Percentiles rank a stretch among this genome's conserved stretches.
Conservation (phyloP, 2,113 vertebrate genomes). For the Tenrec ecaudatus region DNA sequence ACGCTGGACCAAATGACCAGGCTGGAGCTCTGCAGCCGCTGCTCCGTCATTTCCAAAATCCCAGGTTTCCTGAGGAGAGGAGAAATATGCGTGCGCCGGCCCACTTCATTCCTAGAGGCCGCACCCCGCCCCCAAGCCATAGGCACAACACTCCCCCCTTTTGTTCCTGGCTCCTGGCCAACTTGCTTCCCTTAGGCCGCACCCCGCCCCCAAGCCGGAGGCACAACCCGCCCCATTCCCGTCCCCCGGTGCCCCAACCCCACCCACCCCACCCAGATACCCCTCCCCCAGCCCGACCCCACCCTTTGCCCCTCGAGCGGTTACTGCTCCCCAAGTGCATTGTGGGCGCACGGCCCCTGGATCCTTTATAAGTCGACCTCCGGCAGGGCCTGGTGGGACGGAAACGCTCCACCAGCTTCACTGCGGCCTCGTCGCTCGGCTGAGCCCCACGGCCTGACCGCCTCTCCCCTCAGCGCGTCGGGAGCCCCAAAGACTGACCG, state of each 20-base stretch:
- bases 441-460: too few species aligned
- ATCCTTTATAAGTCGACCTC: too few species aligned
- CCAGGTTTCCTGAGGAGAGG: conserved; percentile 67
- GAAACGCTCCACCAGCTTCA: too few species aligned
- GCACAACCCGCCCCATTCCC: conserved; percentile 87
- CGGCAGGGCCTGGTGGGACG: too few species aligned
- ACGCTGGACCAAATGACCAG: conserved; percentile 54
- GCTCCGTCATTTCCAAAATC: conserved; percentile 62
- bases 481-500: too few species aligned
- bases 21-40: conserved; percentile 57
- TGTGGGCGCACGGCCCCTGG: conserved; percentile 95
- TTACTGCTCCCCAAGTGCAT: conserved; percentile 92
- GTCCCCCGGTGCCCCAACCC: conserved; percentile 74
- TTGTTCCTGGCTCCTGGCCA: conserved; percentile 58
- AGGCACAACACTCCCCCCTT: conserved; percentile 66
- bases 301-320: conserved; percentile 85
- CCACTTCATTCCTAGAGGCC: too few species aligned
- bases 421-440: too few species aligned
- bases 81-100: conserved; percentile 73
- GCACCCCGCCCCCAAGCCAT: conserved; percentile 69
- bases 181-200: conserved; percentile 67
- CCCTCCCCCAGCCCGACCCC: conserved; percentile 82
- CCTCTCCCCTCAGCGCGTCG: too few species aligned
- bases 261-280: conserved; percentile 77
- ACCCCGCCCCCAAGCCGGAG: too few species aligned